Percentiles rank a stretch among this genome's conserved stretches.
These are phyloP conservation scores for Siphamia tubifer DNA, from an alignment of 2,113 vertebrate genomes.

Conservation along the genomic window DNA sequence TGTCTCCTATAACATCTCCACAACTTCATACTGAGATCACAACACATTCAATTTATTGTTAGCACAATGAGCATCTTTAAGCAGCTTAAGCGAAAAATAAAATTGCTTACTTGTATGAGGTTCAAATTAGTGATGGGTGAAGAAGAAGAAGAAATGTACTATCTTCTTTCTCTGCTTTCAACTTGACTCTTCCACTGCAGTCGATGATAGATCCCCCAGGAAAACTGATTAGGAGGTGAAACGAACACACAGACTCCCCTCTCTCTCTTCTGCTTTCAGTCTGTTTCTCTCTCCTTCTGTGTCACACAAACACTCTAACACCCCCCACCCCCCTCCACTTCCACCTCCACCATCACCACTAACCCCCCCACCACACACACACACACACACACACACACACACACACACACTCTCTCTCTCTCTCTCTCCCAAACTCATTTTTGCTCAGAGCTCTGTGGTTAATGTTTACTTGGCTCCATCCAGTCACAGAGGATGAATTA, in stretches of 20 bases:
- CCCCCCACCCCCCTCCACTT: neutral
- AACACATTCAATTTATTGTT: neutral
- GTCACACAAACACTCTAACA: constrained; percentile 55
- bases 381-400: too few relatives aligned
- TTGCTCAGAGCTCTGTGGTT: constrained; percentile 43
- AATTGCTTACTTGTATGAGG: constrained; percentile 62
- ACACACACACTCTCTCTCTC: too few relatives aligned
- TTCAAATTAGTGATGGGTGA: constrained; percentile 27
- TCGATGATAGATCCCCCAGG: constrained; percentile 57
- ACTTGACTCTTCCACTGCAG: constrained; percentile 57
- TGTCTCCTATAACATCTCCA: neutral
- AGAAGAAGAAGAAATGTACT: neutral
- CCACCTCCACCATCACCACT: neutral
- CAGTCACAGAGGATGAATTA: constrained; percentile 39
- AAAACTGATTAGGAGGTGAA: constrained; percentile 75
- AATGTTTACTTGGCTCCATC: constrained; percentile 59
- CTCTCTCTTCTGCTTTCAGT: constrained; percentile 16
- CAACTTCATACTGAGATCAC: neutral
- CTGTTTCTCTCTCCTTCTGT: constrained; percentile 30
- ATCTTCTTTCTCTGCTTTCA: constrained; percentile 30
- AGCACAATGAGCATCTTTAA: neutral
- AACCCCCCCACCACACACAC: too few relatives aligned
- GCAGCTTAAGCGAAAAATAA: neutral
- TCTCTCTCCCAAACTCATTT: constrained; percentile 38
- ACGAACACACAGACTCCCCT: constrained; percentile 55